Conservation (phyloP, 1,140 invertebrate genomes). For the Notospermus geniculatus region DNA sequence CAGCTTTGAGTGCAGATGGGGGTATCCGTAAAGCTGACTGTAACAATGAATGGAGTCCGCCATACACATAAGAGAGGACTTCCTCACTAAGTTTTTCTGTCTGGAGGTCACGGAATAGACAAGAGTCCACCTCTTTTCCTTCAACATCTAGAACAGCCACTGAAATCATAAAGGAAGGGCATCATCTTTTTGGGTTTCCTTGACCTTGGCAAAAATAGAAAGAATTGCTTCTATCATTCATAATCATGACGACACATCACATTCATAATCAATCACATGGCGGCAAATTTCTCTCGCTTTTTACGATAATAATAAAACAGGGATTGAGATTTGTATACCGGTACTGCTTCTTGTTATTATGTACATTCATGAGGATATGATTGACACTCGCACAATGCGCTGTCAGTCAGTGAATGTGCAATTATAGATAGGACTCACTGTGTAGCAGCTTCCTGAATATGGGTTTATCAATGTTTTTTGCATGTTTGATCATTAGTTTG, state of each 20-base stretch:
- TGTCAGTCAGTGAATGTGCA: background rate
- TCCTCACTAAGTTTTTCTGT: conserved; percentile 36
- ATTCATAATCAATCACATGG: too few relatives aligned
- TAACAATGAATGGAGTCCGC: conserved; percentile 34
- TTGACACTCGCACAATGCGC: too few relatives aligned
- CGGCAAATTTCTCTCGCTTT: background rate
- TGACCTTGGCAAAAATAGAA: too few relatives aligned
- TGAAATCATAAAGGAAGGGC: conserved; percentile 25
- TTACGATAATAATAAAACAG: background rate
- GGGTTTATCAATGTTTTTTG: conserved; percentile 35
- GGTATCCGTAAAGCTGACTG: conserved; percentile 33
- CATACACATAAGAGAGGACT: conserved; percentile 33
- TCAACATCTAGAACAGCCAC: conserved; percentile 37
- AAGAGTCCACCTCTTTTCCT: conserved; percentile 32
- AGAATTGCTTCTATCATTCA: too few relatives aligned
- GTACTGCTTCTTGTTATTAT: too few relatives aligned
- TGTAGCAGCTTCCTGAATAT: conserved; percentile 40
- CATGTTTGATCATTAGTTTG: conserved; percentile 32
- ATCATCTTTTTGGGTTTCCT: too few relatives aligned
- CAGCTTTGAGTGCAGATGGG: conserved; percentile 35
- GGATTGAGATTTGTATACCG: too few relatives aligned
- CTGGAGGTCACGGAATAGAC: conserved; percentile 30
- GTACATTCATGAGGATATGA: too few relatives aligned
- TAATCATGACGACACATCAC: background rate
- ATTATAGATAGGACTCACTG: conserved; percentile 22